phyloP scores from a whole-genome alignment of 1,140 invertebrate species.

The Onthophagus taurus region DNA sequence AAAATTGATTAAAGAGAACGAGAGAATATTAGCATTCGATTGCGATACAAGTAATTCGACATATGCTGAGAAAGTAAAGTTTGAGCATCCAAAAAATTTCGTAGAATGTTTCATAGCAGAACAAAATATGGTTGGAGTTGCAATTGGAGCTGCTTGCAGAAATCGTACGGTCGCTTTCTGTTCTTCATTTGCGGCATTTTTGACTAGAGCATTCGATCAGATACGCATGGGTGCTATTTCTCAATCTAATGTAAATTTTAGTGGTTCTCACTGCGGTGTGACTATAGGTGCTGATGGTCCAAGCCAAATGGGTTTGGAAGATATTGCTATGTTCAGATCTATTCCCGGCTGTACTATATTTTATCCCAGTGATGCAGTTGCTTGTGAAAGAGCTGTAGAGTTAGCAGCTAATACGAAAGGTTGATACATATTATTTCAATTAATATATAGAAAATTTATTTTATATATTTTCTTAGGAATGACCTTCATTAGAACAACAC shows the following conservation, averaged over 20 bases:
- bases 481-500: constrained; percentile 89
- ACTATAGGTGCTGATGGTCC: constrained; percentile 93
- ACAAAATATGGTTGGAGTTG: constrained; percentile 92
- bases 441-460: too few relatives aligned
- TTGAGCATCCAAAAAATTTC: constrained; percentile 60
- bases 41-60: constrained; percentile 97
- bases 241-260: constrained; percentile 91
- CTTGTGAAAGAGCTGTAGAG: constrained; percentile 82
- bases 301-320: constrained; percentile 97
- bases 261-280: constrained; percentile 85
- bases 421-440: too few relatives aligned
- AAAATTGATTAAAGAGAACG: constrained; percentile 73
- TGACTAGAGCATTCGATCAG: constrained; percentile 90
- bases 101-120: constrained; percentile 97
- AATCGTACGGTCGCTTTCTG: constrained; percentile 81
- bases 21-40: constrained; percentile 77
- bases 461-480: too few relatives aligned
- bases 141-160: constrained; percentile 80
- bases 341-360: constrained; percentile 87
- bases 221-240: constrained; percentile 82
- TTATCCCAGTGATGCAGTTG: constrained; percentile 92
- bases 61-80: constrained; percentile 80
- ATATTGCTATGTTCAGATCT: constrained; percentile 85
- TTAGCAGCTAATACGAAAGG: constrained; percentile 88
- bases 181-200: constrained; percentile 95